These are phyloP conservation scores for Zhuqinia jingwanae DNA, from an alignment of 2,888 invertebrate genomes.

Conservation along the genomic window DNA sequence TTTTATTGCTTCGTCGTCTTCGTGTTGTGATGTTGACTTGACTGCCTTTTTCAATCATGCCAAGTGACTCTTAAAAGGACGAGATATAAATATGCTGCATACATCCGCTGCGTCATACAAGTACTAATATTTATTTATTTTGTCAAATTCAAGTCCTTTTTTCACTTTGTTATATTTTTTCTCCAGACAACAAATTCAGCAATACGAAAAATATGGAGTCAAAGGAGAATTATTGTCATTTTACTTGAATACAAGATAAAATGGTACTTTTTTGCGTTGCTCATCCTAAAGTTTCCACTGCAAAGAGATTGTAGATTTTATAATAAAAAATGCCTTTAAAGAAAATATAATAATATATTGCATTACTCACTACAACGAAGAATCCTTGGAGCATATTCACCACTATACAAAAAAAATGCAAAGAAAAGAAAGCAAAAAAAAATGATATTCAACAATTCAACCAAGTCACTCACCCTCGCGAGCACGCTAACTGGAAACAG, in stretches of 20 bases:
- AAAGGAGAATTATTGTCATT: neutral
- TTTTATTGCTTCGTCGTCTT: conserved; percentile 26
- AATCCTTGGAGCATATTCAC: neutral
- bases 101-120: neutral
- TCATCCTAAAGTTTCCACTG: neutral
- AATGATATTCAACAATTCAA: conserved; percentile 14
- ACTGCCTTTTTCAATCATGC: conserved; percentile 55
- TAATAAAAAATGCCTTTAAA: conserved; percentile 3
- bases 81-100: conserved; percentile 7
- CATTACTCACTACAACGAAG: neutral
- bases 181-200: neutral
- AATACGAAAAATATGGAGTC: neutral
- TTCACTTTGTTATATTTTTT: neutral
- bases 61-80: conserved; percentile 25
- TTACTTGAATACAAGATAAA: no score
- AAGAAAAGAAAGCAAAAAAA: neutral
- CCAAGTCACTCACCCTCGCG: conserved; percentile 36
- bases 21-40: no score
- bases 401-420: neutral
- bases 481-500: conserved; percentile 5
- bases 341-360: conserved; percentile 27
- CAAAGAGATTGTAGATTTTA: neutral
- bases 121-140: conserved; percentile 62
- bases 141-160: conserved; percentile 42
- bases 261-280: neutral